phyloP scores from a whole-genome alignment of 2,888 invertebrate species.

The Bombylius major region DNA sequence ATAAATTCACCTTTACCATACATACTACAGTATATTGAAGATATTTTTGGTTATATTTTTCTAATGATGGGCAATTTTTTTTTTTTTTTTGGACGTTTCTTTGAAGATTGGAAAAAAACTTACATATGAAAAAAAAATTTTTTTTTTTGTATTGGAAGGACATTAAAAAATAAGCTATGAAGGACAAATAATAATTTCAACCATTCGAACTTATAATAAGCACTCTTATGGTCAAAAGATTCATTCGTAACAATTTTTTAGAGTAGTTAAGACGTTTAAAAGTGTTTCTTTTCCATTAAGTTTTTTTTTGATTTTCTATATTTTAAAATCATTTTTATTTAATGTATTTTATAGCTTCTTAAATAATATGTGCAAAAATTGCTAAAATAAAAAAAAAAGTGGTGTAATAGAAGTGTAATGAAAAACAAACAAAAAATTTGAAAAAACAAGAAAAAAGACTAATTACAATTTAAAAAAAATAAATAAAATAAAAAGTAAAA shows the following conservation, averaged over 20 bases:
- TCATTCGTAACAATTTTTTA: constrained; percentile 4
- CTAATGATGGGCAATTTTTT: no score
- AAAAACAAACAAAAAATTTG: no score
- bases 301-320: no score
- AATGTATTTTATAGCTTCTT: no score
- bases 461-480: no score
- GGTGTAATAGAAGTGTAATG: no score
- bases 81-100: constrained; percentile 20
- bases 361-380: no score
- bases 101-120: constrained; percentile 29
- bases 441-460: no score
- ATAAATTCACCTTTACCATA: no score
- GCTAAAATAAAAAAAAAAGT: no score
- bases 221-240: not conserved
- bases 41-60: no score
- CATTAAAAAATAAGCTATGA: not conserved
- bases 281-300: not conserved
- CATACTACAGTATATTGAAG: constrained; percentile 8
- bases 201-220: constrained; percentile 1
- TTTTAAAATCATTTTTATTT: not conserved
- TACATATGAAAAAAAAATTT: not conserved
- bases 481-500: constrained; percentile 17
- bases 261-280: not conserved
- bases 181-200: no score
- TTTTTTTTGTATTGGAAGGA: not conserved